Base-by-base conservation (phyloP, 2,113 vertebrate species). In the Scomber scombrus region DNA sequence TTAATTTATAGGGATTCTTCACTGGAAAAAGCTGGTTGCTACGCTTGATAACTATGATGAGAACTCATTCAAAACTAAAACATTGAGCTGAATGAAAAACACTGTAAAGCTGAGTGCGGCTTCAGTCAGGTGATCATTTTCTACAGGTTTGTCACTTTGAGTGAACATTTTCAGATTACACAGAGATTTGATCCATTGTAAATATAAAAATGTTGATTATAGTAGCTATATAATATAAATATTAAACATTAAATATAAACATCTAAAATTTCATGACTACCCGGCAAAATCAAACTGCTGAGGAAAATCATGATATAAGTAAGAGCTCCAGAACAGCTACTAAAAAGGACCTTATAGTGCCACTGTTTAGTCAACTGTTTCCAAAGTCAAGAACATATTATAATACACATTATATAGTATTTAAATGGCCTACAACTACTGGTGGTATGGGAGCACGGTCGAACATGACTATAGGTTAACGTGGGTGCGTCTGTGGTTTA, bases 381-480 rank as follows among this genome's bases (percentile, higher is more conserved):
- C 34, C 9, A 43, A 19, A 16, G 29, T 43, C n/a, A 51, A 43
- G 23, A 50, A 40, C 34, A 40, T 40, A 34, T 34, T 34, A 40
- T 40, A 40, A 40, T 9, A 40, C 9, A 40, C 34, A 40, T 40
- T 7, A 40, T 9, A 40, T 9, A 40, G 6, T 40, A 40, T 40
- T 40, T 40, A 40, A 40, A 63, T n/a, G 26, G 62, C 18, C 55
- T 60, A 34, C 11, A 70, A 62, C 23, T 26, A 13, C 12, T 46
- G 49, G 26, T 46, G 34, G 11, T 31, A 45, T 58, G 10, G 3
- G 29, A 13, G 49, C 18, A 12, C 43, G 19, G 13, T 62, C 61
- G 62, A 51, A 73, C 34, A 68, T 43, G 61, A 67, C 68, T 68
- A 12, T 16, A 62, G 40, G 46, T 14, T 64, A 56, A 73, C 16